Percentiles rank a stretch among this genome's conserved stretches.
Conservation (phyloP, 2,888 invertebrate genomes). For the Thereva nobilitata region DNA sequence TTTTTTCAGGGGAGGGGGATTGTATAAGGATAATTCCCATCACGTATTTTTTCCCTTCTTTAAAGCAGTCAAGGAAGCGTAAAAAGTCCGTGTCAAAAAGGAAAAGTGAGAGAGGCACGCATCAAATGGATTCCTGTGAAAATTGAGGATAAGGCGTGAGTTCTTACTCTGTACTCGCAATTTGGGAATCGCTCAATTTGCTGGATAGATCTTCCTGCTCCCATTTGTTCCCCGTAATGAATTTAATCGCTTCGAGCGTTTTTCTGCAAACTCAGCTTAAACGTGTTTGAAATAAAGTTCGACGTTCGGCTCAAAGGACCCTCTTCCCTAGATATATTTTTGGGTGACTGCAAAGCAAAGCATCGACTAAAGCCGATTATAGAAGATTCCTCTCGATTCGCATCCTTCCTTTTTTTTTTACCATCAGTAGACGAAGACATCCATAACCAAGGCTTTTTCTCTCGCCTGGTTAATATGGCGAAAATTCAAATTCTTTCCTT, state of each 20-base stretch:
- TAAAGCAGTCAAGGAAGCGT: conserved; percentile 22
- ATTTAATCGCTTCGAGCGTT: conserved; percentile 22
- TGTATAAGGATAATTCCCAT: conserved; percentile 26
- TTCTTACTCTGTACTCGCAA: conserved; percentile 21
- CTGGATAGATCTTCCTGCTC: conserved; percentile 16
- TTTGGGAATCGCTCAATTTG: conserved; percentile 40
- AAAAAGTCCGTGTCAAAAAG: conserved; percentile 4
- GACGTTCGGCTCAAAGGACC: neutral
- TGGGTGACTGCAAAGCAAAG: too few relatives aligned
- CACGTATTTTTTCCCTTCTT: conserved; percentile 38
- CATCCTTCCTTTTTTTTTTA: too few relatives aligned
- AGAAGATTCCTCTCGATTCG: neutral
- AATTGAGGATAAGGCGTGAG: conserved; percentile 31
- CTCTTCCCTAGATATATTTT: too few relatives aligned
- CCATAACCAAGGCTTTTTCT: neutral
- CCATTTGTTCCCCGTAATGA: conserved; percentile 27
- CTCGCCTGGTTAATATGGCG: neutral
- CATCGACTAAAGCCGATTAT: neutral
- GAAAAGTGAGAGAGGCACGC: conserved; percentile 32
- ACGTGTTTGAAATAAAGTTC: conserved; percentile 29
- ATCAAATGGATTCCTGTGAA: conserved; percentile 34
- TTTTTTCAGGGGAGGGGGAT: conserved; percentile 21
- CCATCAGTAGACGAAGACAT: too few relatives aligned
- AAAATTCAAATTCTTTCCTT: conserved; percentile 12
- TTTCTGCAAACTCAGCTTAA: conserved; percentile 15